These are phyloP conservation scores for Paramormyrops hopkinsi DNA, from an alignment of 2,797 vertebrate genomes.

Conservation along the genomic window DNA sequence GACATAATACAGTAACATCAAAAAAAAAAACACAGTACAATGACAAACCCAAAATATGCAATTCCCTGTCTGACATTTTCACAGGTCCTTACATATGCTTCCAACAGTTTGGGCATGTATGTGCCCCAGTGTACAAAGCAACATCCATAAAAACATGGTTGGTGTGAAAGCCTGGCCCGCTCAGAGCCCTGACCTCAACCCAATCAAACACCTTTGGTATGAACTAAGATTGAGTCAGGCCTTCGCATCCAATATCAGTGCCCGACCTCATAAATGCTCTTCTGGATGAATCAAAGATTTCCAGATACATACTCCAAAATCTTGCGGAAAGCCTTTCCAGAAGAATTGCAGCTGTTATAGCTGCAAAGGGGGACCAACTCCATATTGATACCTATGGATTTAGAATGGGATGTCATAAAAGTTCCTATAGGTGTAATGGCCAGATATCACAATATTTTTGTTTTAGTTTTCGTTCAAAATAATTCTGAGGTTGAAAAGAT, in stretches of 20 bases:
- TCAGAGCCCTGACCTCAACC: background rate
- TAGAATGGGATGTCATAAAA: background rate
- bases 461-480: background rate
- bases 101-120: background rate
- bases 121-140: background rate
- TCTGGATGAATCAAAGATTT: background rate
- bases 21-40: no score
- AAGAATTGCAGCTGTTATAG: background rate
- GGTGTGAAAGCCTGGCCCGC: background rate
- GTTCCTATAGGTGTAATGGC: background rate
- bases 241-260: background rate
- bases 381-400: background rate
- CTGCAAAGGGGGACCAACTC: background rate
- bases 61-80: no score
- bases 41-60: no score
- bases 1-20: no score
- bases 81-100: no score
- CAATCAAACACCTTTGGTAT: background rate
- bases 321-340: background rate
- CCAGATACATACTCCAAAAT: background rate
- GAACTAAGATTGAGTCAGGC: background rate
- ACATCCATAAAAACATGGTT: background rate
- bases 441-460: background rate
- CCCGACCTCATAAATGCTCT: background rate
- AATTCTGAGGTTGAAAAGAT: background rate